phyloP scores from a whole-genome alignment of 2,888 invertebrate species.

The Conchocele bisecta region DNA sequence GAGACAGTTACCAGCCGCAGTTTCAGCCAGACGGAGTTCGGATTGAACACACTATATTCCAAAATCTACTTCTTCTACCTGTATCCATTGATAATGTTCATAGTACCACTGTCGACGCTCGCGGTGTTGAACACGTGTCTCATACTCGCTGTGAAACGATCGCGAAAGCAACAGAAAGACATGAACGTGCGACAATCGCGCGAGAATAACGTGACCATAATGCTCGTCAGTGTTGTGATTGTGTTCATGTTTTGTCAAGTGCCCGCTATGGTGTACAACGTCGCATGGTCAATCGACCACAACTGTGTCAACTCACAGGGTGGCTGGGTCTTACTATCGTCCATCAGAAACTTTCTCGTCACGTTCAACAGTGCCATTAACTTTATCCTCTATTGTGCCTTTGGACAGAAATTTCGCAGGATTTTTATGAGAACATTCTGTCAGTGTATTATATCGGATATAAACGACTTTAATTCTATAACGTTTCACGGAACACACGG shows the following conservation, averaged over 20 bases:
- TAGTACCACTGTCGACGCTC: slow-evolving; percentile 94
- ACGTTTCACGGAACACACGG: slow-evolving; percentile 62
- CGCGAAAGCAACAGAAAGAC: slow-evolving; percentile 94
- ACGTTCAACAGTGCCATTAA: slow-evolving; percentile 99
- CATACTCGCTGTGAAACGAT: slow-evolving; percentile 90
- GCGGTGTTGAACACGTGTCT: slow-evolving; percentile 96
- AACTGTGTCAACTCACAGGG: slow-evolving; percentile 84
- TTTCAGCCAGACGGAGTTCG: slow-evolving; percentile 86
- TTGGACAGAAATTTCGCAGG: slow-evolving; percentile 95
- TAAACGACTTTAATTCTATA: slow-evolving; percentile 72
- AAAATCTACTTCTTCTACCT: slow-evolving; percentile 96
- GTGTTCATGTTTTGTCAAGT: slow-evolving; percentile 97
- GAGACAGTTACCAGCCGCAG: slow-evolving; percentile 10
- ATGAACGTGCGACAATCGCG: slow-evolving; percentile 94
- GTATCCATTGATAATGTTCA: slow-evolving; percentile 96
- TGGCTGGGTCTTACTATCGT: slow-evolving; percentile 84
- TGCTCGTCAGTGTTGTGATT: slow-evolving; percentile 96
- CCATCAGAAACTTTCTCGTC: slow-evolving; percentile 90
- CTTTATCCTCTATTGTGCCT: slow-evolving; percentile 98
- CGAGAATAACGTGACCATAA: slow-evolving; percentile 96
- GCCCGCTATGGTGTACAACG: slow-evolving; percentile 85
- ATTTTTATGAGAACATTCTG: slow-evolving; percentile 80
- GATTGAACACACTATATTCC: slow-evolving; percentile 89
- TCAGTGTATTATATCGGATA: slow-evolving; percentile 61
- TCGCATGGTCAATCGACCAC: slow-evolving; percentile 87